Base-by-base conservation (phyloP, 2,113 vertebrate species). In the Mus pahari region DNA sequence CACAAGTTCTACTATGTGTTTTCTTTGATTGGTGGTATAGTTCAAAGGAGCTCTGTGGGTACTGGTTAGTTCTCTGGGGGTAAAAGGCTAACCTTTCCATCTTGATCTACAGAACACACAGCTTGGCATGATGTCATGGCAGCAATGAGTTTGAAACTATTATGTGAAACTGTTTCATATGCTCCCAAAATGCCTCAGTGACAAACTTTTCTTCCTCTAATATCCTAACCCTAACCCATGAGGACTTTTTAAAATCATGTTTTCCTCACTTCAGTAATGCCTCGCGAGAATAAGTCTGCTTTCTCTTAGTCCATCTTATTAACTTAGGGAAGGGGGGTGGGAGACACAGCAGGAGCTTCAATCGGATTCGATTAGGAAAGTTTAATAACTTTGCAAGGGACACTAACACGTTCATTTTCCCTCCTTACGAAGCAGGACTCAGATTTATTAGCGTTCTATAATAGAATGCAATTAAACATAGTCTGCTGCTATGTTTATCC, bases 381-480 rank as follows among this genome's bases (percentile, higher is more conserved):
- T 45, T 90, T 75, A 92, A 78, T 50, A 91, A 81, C 50, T 91
- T 91, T 89, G 10, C 24, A 86, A 16, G 64, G 71, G 8, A 86
- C 82, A 64, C 7, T 36, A 89, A 31, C 50, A 77, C 3, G 79
- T 42, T 10, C 53, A 45, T 81, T 64, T 62, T 2, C 39, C 17
- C 8, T 90, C 14, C 4, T 62, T 81, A 42, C 5, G 75, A 79
- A 91, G 55, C 12, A 89, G 50, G 53, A 39, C 13, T 81, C 10
- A 33, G 14, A 83, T 22, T 94, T 92, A 81, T 78, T 66, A 94
- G 84, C 39, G 3, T 75, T 93, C 73, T 78, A 75, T 36, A 81
- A n/a, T 55, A 16, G 94, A 95, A 45, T 64, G 7, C 22, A 94
- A 53, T 86, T 91, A 91, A 77, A 31, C 8, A 26, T 45, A 45